A percentile compares a stretch with the other conserved stretches of the same genome.
Conservation (phyloP, 2,797 vertebrate species). For the Ceryle rudis region DNA sequence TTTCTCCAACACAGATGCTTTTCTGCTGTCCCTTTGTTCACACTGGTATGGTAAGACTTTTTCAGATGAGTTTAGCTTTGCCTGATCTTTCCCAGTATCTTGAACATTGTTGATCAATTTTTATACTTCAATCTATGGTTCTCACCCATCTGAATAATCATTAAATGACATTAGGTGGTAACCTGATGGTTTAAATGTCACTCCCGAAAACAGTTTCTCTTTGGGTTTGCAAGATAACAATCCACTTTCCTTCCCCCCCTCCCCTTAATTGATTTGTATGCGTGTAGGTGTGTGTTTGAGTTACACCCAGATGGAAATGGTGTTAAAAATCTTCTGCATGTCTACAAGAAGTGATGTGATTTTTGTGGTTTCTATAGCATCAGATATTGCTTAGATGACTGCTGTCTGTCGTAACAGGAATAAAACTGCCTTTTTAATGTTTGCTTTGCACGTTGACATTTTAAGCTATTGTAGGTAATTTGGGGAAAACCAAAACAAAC, state of each 20-base stretch:
- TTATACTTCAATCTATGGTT: background rate
- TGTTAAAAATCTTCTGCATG: background rate
- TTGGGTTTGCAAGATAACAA: background rate
- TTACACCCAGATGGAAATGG: background rate
- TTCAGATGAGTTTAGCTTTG: background rate
- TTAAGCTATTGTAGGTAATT: background rate
- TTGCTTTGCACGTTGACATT: background rate
- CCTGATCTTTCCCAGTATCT: background rate
- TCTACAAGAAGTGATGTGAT: background rate
- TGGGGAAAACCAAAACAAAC: background rate
- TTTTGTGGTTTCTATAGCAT: background rate
- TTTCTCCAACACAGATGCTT: background rate
- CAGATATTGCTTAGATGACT: background rate
- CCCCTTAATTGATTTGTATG: background rate
- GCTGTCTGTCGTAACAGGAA: background rate
- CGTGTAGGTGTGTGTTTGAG: background rate
- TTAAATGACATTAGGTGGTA: background rate
- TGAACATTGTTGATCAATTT: background rate
- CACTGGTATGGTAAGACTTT: background rate
- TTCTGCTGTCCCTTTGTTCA: background rate
- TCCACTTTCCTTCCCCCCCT: background rate
- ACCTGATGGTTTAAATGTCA: background rate
- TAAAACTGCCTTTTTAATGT: constrained; percentile 12
- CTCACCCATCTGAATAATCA: background rate
- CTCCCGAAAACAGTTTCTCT: background rate